Evolutionary conservation across 2,888 invertebrate species (phyloP), one percentile per base, ranked within the genome.

Genomic region (Drosophila nr. medialis): DNA sequence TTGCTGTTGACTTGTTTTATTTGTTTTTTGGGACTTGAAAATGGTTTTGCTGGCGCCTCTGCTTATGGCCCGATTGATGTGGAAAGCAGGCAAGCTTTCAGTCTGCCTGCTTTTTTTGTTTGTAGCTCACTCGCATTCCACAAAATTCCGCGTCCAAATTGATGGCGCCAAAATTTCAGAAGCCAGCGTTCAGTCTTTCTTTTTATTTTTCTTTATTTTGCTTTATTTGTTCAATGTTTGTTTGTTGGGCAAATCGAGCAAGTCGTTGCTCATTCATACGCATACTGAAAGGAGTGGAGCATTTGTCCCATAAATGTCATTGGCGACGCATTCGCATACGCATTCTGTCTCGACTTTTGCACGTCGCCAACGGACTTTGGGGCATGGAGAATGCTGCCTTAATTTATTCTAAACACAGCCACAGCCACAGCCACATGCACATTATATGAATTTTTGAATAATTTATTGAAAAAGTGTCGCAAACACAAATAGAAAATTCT

Each of bases 371-470:
- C 66, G 67, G 77, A 75, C 77, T 70, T 64, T 56, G 82, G 77
- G 87, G 84, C 81, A 81, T 80, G 75, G 85, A 72, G 77, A 13
- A 34, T 65, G 75, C 40, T 40, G 59, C 64, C 72, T 77, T 90
- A 77, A 90, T 76, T 76, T 90, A 91, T 88, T 88, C 91, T 72
- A 81, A 72, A 73, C 91, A 86, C 85, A 84, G 69, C 82, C 27
- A 6, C 27, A 50, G 69, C 79, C 27, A 4, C 82, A 81, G 67
- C 82, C 27, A 7, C 29, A 50, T 27, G 18, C 36, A 54, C 73
- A 78, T 77, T 76, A 85, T 90, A 89, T 88, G 86, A 90, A 81
- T 90, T 89, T 89, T 89, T 89, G 89, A 90, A 91, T 90, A 86
- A 77, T 90, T 87, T 71, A 86, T 90, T 86, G 77, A 68, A 75